Evolutionary conservation across 2,797 vertebrate species (phyloP).

Genomic region (Florisuga fusca): DNA sequence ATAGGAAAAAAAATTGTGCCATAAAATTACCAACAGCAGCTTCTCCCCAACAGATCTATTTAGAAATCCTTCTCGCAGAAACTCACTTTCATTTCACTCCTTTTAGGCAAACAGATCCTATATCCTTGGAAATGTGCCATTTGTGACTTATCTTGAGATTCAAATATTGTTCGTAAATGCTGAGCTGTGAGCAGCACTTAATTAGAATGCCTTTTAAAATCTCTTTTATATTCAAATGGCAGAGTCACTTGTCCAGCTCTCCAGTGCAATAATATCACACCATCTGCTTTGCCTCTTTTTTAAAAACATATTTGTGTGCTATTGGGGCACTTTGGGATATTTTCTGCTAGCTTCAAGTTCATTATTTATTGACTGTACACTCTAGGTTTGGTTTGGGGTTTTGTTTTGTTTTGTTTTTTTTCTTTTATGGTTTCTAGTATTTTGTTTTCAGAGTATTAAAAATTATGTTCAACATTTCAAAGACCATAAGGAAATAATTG

Average conservation of each 20-base stretch:
- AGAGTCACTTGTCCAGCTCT: not conserved
- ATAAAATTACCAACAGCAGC: not conserved
- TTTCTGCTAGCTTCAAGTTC: not conserved
- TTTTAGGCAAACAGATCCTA: not conserved
- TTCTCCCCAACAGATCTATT: not conserved
- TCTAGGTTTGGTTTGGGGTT: not conserved
- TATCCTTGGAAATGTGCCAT: accelerated
- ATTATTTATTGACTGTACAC: not conserved
- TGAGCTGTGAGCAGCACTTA: not conserved
- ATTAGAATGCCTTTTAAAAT: slow-evolving; percentile 11
- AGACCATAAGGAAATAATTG: not conserved
- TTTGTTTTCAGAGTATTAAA: not conserved
- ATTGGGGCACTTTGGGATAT: not conserved
- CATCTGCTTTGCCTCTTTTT: slow-evolving; percentile 2
- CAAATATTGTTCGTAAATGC: not conserved
- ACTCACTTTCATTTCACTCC: not conserved
- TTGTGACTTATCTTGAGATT: not conserved
- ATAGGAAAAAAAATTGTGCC: accelerated
- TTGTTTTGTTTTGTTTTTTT: not conserved
- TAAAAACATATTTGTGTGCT: not conserved
- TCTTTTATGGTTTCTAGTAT: not conserved
- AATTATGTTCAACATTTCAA: not conserved
- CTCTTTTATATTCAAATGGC: slow-evolving; percentile 25
- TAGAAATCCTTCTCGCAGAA: not conserved
- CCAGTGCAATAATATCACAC: not conserved